These are phyloP conservation scores for Arothron firmamentum DNA, from an alignment of 2,113 vertebrate genomes.

Conservation along the genomic window DNA sequence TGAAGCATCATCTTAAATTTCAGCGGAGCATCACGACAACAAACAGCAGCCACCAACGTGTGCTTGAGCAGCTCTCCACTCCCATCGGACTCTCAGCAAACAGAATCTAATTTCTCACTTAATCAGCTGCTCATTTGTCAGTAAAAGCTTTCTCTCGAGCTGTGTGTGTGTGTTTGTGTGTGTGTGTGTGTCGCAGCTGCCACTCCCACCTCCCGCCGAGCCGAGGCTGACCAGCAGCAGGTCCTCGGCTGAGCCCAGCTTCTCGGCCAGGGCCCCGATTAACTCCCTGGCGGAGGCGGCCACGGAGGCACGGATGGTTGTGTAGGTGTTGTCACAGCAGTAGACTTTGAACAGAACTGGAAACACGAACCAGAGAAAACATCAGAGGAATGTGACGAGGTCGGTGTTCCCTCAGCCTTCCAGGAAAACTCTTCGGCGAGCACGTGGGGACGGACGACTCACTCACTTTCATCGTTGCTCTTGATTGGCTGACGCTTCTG, in stretches of 20 bases:
- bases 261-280: conserved; percentile 86
- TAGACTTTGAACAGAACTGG: conserved; percentile 96
- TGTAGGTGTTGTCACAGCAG: conserved; percentile 95
- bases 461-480: conserved; percentile 89
- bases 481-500: conserved; percentile 91
- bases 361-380: conserved; percentile 26
- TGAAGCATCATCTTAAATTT: too few species aligned
- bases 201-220: conserved; percentile 88
- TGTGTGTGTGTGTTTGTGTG: too few species aligned
- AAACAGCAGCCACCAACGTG: too few species aligned
- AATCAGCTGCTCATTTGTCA: too few species aligned
- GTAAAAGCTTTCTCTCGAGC: too few species aligned
- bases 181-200: conserved; percentile 18
- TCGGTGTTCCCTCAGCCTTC: neutral
- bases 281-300: conserved; percentile 89
- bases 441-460: neutral
- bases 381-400: neutral
- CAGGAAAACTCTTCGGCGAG: neutral
- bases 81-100: too few species aligned
- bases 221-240: conserved; percentile 90
- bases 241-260: conserved; percentile 90
- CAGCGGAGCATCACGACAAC: too few species aligned
- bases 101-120: too few species aligned
- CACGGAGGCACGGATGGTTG: conserved; percentile 88
- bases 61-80: too few species aligned